Evolutionary conservation across 1,140 invertebrate species (phyloP).

Genomic region (Bombyx mori): DNA sequence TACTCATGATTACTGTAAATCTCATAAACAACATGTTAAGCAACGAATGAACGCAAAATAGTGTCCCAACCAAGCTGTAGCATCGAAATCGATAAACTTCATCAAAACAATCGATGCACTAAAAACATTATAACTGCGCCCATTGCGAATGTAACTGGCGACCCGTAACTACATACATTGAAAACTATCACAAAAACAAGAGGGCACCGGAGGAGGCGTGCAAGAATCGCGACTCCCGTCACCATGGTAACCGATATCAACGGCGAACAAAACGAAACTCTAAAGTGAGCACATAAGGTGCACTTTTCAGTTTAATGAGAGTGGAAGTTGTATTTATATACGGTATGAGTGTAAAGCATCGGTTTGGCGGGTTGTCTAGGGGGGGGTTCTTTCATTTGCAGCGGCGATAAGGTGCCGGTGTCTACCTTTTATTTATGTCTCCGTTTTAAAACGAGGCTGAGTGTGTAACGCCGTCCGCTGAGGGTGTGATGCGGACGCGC

Average conservation of each 20-base stretch:
- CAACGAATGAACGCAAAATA: too few species aligned
- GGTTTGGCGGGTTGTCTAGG: conserved; percentile 21
- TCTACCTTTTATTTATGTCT: conserved; percentile 65
- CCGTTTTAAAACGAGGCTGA: conserved; percentile 61
- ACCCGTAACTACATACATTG: not conserved
- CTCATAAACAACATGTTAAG: too few species aligned
- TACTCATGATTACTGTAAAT: too few species aligned
- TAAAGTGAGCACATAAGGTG: too few species aligned
- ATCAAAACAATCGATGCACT: too few species aligned
- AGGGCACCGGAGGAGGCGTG: not conserved
- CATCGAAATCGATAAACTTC: too few species aligned
- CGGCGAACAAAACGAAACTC: too few species aligned
- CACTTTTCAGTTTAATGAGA: too few species aligned
- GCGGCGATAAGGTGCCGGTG: conserved; percentile 59
- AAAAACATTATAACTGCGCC: too few species aligned
- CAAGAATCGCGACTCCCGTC: not conserved
- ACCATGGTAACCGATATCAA: not conserved
- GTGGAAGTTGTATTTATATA: too few species aligned
- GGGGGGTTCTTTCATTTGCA: conserved; percentile 63
- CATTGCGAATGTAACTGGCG: too few species aligned
- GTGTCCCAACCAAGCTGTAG: too few species aligned
- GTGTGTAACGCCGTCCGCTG: conserved; percentile 53
- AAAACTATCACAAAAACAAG: not conserved
- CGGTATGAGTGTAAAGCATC: conserved; percentile 61
- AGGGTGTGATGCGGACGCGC: conserved; percentile 29